Evolutionary conservation across 2,797 vertebrate species (phyloP).

Genomic region (Anas georgica): DNA sequence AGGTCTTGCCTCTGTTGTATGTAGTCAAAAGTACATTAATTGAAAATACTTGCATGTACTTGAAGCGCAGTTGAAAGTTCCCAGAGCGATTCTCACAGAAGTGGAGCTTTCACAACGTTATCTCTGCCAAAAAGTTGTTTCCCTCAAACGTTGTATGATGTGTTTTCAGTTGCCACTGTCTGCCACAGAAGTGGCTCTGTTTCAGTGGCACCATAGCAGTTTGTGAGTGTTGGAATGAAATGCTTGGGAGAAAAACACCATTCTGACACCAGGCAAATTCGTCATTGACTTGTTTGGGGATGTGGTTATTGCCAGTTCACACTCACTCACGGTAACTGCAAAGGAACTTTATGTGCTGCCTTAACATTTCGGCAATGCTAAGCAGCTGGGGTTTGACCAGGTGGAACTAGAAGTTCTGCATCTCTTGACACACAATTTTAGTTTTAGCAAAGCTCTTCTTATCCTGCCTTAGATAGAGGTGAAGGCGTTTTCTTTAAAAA

Average conservation of each 20-base stretch:
- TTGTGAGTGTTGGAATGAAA: constrained; percentile 60
- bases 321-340: neutral
- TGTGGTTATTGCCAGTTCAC: neutral
- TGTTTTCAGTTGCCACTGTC: constrained; percentile 53
- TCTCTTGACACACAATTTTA: neutral
- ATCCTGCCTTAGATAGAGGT: neutral
- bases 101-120: neutral
- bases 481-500: neutral
- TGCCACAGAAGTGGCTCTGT: constrained; percentile 20
- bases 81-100: constrained; percentile 19
- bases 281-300: neutral
- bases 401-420: neutral
- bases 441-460: neutral
- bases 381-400: neutral
- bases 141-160: neutral
- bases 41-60: neutral
- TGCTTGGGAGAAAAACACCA: neutral
- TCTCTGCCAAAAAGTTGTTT: constrained; percentile 36
- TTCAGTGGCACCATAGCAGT: constrained; percentile 42
- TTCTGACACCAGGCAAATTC: neutral
- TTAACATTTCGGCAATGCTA: rapidly evolving
- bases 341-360: neutral
- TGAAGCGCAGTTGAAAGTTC: constrained; percentile 43
- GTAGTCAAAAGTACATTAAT: constrained; percentile 41
- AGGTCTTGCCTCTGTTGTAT: constrained; percentile 34